phyloP scores from a whole-genome alignment of 1,140 invertebrate genomes.

The Leptinotarsa defecta region DNA sequence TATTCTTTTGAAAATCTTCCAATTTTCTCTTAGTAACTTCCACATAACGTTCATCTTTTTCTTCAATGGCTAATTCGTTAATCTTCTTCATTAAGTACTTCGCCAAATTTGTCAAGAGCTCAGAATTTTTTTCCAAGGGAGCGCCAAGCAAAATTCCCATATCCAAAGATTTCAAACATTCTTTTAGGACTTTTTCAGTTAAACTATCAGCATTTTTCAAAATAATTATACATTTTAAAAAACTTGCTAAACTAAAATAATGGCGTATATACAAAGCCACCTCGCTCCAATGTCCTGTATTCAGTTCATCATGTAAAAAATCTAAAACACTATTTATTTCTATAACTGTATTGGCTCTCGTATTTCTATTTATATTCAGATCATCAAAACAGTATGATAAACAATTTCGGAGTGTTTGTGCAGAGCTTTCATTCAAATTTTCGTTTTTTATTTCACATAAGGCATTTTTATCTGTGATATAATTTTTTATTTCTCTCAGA shows the following conservation, averaged over 20 bases:
- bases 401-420: conserved; percentile 22
- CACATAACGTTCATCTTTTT: background rate
- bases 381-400: conserved; percentile 16
- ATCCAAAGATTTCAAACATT: conserved; percentile 75
- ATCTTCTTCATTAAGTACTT: conserved; percentile 47
- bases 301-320: conserved; percentile 53
- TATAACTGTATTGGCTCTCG: conserved; percentile 28
- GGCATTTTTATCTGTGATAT: background rate
- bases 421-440: conserved; percentile 11
- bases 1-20: conserved; percentile 14
- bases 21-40: conserved; percentile 19
- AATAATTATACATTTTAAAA: conserved; percentile 51
- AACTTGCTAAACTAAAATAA: conserved; percentile 55
- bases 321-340: conserved; percentile 50
- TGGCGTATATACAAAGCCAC: conserved; percentile 55
- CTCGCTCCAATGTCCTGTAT: conserved; percentile 61
- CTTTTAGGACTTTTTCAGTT: conserved; percentile 48
- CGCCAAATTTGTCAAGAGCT: conserved; percentile 63
- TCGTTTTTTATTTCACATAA: background rate
- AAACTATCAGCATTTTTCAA: conserved; percentile 32
- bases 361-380: background rate
- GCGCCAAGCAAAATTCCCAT: conserved; percentile 82
- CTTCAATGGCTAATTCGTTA: conserved; percentile 14
- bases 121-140: conserved; percentile 60
- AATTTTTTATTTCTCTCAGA: background rate